Base-by-base conservation (phyloP, 64 coral and sea anemone species). In the Dendrophyllia cribrosa region DNA sequence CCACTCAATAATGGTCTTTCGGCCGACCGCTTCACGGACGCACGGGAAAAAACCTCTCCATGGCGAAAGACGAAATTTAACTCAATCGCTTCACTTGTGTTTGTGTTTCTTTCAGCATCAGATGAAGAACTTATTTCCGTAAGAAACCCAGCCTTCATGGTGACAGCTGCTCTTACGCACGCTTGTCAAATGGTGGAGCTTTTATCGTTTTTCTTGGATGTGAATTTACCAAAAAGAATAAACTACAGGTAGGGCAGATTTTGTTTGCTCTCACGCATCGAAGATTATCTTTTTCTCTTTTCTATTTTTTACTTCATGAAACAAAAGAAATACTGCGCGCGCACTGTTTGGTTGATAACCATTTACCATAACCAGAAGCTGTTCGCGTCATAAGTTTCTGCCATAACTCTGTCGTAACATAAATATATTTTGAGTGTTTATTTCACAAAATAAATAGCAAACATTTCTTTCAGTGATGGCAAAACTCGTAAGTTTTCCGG, bases 221-320 rank as follows among this genome's bases (percentile, higher is more conserved):
- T 99, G 20, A 96, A 83, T 76, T 89, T 99, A 44, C 97, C 97
- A 52, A 99, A 94, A 81, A 95, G 79, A 78, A 77, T 96, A 21
- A 96, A 79, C 86, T 99, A 95, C 75, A 99, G 97, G 97, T 99
- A 88, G 49, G 43, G 4, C 21, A 24, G 17, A 15, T 3, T 43
- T 16, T 3, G 2, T 88, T 65, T 9, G 4, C 66, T 14, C 25
- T 88, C 1, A 74, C 34, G 74, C 11, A 7, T 61, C 25, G 19
- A n/a, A 88, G 51, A 9, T 45, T 22, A n/a, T 24, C 20, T 6
- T 24, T 59, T 78, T 15, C 1, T 45, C 16, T 19, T 8, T 64
- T 84, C 15, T 20, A 86, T 46, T 44, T 61, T 34, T 34, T 34
- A 34, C 34, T 34, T 34, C 34, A 34, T 34, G 34, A 2, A 34